Evolutionary conservation across 2,113 vertebrate species (phyloP).

Genomic region (Puma concolor): DNA sequence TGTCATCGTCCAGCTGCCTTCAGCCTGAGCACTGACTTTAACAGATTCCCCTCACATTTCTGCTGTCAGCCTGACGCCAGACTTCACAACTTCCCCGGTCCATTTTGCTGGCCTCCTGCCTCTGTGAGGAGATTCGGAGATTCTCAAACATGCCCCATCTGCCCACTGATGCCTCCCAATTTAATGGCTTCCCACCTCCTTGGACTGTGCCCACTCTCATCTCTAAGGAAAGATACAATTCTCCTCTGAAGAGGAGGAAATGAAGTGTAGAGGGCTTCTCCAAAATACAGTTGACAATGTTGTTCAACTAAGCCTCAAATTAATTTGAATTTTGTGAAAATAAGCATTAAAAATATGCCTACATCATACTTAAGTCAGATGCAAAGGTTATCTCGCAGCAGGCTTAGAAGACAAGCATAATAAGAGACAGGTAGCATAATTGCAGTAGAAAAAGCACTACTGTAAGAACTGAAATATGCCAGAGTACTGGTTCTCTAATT

Average conservation of each 20-base stretch:
- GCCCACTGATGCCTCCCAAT: not conserved
- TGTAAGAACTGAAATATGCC: not conserved
- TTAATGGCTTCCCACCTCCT: not conserved
- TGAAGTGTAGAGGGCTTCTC: not conserved
- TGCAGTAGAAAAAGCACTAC: not conserved
- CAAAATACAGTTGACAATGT: not conserved
- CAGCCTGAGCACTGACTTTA: slow-evolving; percentile 46
- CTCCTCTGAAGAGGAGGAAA: not conserved
- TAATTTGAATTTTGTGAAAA: slow-evolving; percentile 55
- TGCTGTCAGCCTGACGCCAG: slow-evolving; percentile 30
- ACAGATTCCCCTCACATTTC: slow-evolving; percentile 66
- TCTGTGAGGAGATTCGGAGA: not conserved
- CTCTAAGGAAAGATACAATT: not conserved
- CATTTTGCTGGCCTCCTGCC: not conserved
- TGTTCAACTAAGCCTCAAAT: not conserved
- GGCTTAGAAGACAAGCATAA: not conserved
- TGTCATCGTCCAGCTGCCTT: slow-evolving; percentile 78
- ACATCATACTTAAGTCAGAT: not conserved
- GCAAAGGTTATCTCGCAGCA: not conserved
- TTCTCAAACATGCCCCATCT: not conserved
- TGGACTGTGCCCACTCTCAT: not conserved
- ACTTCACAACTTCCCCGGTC: not conserved
- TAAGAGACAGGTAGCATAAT: not conserved
- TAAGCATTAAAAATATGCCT: slow-evolving; percentile 40
- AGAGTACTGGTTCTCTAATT: not conserved